These are phyloP conservation scores for Steinernema feltiae DNA, from an alignment of 1,140 invertebrate genomes.

Conservation along the genomic window DNA sequence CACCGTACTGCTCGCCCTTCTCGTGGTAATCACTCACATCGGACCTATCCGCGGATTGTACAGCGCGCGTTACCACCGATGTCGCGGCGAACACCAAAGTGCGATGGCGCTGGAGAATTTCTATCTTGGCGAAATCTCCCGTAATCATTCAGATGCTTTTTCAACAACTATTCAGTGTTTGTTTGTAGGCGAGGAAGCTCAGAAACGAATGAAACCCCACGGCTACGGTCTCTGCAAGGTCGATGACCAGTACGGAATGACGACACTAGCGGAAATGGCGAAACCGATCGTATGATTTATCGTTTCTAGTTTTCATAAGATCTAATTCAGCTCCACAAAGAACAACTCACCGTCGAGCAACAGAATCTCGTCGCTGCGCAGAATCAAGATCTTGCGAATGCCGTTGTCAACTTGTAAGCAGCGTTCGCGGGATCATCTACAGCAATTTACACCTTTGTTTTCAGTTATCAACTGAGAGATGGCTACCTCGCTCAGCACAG, in stretches of 20 bases:
- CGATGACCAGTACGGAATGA: constrained; percentile 4
- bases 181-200: neutral
- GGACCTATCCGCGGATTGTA: neutral
- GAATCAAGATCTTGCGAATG: neutral
- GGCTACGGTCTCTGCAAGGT: constrained; percentile 5
- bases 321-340: neutral
- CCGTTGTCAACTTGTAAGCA: neutral
- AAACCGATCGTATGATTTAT: neutral
- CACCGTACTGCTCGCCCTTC: neutral
- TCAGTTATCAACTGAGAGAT: neutral
- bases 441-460: too few relatives aligned
- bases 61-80: neutral
- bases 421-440: too few relatives aligned
- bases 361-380: neutral
- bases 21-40: neutral
- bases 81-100: neutral
- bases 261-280: neutral
- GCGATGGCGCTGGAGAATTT: neutral
- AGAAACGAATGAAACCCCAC: neutral
- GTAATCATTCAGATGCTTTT: neutral
- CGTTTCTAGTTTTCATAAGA: neutral
- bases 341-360: neutral
- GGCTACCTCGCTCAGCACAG: neutral
- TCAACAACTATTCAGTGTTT: neutral
- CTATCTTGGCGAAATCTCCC: neutral